Evolutionary conservation across 23 tunicate species (phyloP), one percentile per base, ranked within the genome.

Genomic region (Ciona savignyi): DNA sequence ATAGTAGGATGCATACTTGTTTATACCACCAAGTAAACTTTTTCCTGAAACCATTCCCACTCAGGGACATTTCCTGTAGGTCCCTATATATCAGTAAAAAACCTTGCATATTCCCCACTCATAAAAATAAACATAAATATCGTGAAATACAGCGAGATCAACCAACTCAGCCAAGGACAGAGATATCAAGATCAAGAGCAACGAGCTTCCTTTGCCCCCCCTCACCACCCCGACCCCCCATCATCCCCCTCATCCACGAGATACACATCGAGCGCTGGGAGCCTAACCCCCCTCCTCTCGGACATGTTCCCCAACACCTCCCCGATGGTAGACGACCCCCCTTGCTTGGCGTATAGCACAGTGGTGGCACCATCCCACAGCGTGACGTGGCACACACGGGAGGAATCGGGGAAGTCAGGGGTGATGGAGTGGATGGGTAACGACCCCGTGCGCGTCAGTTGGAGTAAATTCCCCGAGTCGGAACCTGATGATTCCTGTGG

Each of bases 301-400:
- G 84, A 83, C 62, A 90, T 25, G 25, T 49, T 65, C 26, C 65
- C 81, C 33, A 90, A 63, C 23, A 88, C 89, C 30, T 78, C 85
- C 29, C 73, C 75, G n/a, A 90, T 60, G 23, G 97, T 73, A 6
- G 70, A n/a, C 26, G 30, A 35, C 49, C 78, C 89, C 4, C 70
- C 25, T 34, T 73, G 64, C 63, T 75, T 75, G 28, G 88, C 89
- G 64, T 64, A 83, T 30, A 90, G 19, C 30, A 83, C 82, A 0
- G 89, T 79, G 25, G 89, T 67, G 4, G 84, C 49, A 51, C 71
- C 74, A 85, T 90, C 97, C 97, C 97, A 90, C 62, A 90, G 33
- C 0, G 85, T 79, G 33, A 90, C 79, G 69, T 75, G 85, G 49
- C 89, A 90, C 28, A 81, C 74, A 23, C 77, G 70, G 11, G 77